A percentile compares a stretch with the other conserved stretches of the same genome.
phyloP scores from a whole-genome alignment of 2,888 invertebrate species.

The Urechis unicinctus region DNA sequence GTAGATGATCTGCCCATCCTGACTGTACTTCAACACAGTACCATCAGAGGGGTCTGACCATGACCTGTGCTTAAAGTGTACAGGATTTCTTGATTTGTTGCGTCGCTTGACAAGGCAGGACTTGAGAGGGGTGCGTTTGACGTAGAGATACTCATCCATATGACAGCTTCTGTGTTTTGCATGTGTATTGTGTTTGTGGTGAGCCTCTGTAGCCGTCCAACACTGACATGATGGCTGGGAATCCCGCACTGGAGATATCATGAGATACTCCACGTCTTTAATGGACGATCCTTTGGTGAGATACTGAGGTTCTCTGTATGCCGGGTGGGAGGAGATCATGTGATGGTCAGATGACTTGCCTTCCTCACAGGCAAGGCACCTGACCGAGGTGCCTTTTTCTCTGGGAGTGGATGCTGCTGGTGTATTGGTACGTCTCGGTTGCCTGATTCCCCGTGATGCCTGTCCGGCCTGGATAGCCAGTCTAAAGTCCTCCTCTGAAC shows the following conservation, averaged over 20 bases:
- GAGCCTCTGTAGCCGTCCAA: background rate
- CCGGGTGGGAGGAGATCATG: constrained; percentile 9
- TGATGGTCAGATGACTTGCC: background rate
- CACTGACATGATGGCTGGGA: background rate
- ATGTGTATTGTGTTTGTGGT: background rate
- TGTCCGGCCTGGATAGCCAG: no score
- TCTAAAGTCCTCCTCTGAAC: no score
- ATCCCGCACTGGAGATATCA: background rate
- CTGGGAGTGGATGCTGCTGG: no score
- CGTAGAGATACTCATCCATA: background rate
- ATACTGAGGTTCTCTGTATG: no score
- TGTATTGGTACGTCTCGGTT: no score
- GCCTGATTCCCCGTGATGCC: no score
- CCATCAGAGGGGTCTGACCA: constrained; percentile 19
- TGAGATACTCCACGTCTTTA: background rate
- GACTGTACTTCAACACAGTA: constrained; percentile 17
- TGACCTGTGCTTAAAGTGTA: constrained; percentile 17
- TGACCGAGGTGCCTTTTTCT: background rate
- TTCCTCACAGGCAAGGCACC: background rate
- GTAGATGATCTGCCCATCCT: constrained; percentile 16
- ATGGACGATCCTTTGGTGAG: background rate
- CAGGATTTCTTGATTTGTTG: no score
- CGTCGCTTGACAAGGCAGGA: constrained; percentile 14
- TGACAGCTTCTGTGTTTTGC: background rate
- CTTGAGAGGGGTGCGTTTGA: constrained; percentile 10